A percentile compares a stretch with the other conserved stretches of the same genome.
Evolutionary conservation across 2,797 vertebrate genomes (phyloP).

Genomic region (Lacerta bilineata): DNA sequence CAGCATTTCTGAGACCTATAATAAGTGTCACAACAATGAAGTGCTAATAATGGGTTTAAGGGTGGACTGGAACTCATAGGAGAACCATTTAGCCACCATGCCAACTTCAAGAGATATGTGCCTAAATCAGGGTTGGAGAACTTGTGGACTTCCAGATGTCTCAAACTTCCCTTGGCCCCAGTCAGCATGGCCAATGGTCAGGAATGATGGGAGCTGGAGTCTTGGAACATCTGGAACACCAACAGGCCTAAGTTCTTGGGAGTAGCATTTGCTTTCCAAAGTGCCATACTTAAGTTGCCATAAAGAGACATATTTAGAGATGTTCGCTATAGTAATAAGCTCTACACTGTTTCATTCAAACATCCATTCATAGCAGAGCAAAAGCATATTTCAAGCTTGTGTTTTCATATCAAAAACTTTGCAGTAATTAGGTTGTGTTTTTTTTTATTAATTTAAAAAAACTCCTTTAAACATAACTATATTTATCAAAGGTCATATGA

Average conservation of each 20-base stretch:
- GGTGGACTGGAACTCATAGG: constrained; percentile 53
- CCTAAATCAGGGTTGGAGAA: not conserved
- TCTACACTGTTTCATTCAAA: not conserved
- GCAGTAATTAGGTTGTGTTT: not conserved
- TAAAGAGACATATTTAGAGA: not conserved
- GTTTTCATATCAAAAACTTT: constrained; percentile 19
- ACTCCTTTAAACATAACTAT: not conserved
- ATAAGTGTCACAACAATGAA: constrained; percentile 56
- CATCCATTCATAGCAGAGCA: constrained; percentile 7
- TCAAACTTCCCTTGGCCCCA: not conserved
- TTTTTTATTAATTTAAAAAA: not conserved
- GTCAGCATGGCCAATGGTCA: not conserved
- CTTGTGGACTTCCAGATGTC: not conserved
- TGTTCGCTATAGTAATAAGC: not conserved
- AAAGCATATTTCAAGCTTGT: constrained; percentile 5
- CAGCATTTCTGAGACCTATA: constrained; percentile 52
- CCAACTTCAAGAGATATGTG: not conserved
- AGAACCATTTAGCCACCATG: not conserved
- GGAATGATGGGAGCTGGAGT: no score
- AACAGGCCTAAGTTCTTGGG: not conserved
- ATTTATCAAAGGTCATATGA: constrained; percentile 28
- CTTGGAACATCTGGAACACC: no score
- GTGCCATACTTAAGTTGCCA: not conserved
- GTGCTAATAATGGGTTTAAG: constrained; percentile 61
- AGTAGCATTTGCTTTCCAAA: not conserved